phyloP scores from a whole-genome alignment of 2,888 invertebrate genomes.

The Sesamia inferens region DNA sequence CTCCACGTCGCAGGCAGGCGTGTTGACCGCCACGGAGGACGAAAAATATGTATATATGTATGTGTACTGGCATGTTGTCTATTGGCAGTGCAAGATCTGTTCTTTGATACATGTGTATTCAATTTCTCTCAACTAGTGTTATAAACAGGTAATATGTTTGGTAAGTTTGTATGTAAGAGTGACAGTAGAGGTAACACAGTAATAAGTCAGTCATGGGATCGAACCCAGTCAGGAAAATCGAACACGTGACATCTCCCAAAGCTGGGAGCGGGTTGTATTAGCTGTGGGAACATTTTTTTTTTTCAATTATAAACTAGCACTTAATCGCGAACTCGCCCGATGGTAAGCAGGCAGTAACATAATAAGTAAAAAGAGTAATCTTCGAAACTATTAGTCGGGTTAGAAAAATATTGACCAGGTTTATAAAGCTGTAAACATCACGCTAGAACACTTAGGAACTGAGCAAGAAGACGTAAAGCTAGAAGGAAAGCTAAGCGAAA shows the following conservation, averaged over 20 bases:
- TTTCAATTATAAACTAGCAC: too few species aligned
- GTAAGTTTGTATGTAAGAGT: not conserved
- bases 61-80: conserved; percentile 18
- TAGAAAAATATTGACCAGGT: not conserved
- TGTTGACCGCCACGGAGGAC: too few species aligned
- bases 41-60: too few species aligned
- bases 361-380: not conserved
- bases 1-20: too few species aligned
- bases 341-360: too few species aligned
- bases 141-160: not conserved
- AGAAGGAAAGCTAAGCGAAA: not conserved
- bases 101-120: conserved; percentile 15
- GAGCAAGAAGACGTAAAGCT: not conserved
- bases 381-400: not conserved
- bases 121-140: conserved; percentile 30
- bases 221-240: too few species aligned
- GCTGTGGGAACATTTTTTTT: too few species aligned
- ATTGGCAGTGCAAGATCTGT: conserved; percentile 1
- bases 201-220: too few species aligned
- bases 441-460: not conserved
- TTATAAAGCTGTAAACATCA: not conserved
- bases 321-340: too few species aligned
- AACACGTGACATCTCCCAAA: too few species aligned
- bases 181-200: too few species aligned
- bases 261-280: too few species aligned